Evolutionary conservation across 2,797 vertebrate species (phyloP).

Genomic region (Oceanodroma leucorhoa): DNA sequence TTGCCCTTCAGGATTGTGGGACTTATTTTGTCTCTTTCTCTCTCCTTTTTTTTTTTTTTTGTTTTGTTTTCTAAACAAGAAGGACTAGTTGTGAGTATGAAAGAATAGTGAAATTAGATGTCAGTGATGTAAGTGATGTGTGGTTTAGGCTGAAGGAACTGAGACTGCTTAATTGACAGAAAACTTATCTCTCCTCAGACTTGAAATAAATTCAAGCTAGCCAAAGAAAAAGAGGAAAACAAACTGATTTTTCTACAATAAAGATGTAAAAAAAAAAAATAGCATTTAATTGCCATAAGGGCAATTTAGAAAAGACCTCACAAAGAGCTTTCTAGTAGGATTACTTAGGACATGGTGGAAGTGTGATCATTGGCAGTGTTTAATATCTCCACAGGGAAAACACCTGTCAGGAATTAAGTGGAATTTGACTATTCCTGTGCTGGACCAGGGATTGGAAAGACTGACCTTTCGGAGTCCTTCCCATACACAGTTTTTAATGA

Average conservation of each 20-base stretch:
- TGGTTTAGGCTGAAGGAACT: neutral
- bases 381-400: neutral
- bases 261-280: neutral
- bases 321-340: neutral
- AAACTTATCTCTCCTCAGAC: neutral
- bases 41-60: rapidly evolving
- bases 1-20: neutral
- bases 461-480: neutral
- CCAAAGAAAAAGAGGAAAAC: neutral
- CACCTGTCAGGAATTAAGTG: neutral
- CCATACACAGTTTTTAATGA: neutral
- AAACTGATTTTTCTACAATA: neutral
- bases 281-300: neutral
- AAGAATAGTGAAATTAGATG: neutral
- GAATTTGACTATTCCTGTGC: neutral
- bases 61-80: neutral
- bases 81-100: neutral
- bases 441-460: neutral
- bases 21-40: rapidly evolving
- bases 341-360: neutral
- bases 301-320: neutral
- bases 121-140: neutral
- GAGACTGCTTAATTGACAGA: neutral
- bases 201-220: neutral
- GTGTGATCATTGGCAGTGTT: neutral